Percentiles rank a stretch among this genome's conserved stretches.
These are phyloP conservation scores for Dasyurus viverrinus DNA, from an alignment of 2,113 vertebrate genomes.

Conservation along the genomic window DNA sequence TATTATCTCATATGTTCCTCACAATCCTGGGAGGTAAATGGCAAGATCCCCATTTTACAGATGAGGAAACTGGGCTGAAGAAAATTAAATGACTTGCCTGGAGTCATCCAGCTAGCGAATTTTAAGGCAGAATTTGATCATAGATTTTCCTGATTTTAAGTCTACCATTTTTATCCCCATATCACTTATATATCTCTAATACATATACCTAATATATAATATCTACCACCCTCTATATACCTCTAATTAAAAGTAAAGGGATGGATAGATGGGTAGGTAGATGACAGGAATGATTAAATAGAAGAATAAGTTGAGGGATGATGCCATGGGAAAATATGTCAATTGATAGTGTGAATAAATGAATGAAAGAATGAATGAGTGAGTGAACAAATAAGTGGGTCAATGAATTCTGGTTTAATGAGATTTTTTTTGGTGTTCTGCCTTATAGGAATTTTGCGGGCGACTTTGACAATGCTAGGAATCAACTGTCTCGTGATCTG, in stretches of 20 bases:
- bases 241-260: background rate
- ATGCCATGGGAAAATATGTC: background rate
- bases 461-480: background rate
- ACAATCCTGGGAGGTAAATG: background rate
- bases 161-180: background rate
- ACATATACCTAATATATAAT: too few species aligned
- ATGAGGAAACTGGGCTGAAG: background rate
- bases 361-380: too few species aligned
- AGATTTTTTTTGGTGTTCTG: background rate
- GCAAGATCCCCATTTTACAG: background rate
- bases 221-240: background rate
- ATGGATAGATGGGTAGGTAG: background rate
- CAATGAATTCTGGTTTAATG: background rate
- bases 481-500: background rate
- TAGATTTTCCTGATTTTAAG: background rate
- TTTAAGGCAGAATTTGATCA: background rate
- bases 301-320: background rate
- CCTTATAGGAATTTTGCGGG: background rate
- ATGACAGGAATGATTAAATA: background rate
- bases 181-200: background rate
- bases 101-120: background rate
- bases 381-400: background rate
- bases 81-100: background rate
- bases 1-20: background rate
- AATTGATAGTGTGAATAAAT: background rate